phyloP scores from a whole-genome alignment of 2,797 vertebrate genomes.

The Garrulus glandarius region DNA sequence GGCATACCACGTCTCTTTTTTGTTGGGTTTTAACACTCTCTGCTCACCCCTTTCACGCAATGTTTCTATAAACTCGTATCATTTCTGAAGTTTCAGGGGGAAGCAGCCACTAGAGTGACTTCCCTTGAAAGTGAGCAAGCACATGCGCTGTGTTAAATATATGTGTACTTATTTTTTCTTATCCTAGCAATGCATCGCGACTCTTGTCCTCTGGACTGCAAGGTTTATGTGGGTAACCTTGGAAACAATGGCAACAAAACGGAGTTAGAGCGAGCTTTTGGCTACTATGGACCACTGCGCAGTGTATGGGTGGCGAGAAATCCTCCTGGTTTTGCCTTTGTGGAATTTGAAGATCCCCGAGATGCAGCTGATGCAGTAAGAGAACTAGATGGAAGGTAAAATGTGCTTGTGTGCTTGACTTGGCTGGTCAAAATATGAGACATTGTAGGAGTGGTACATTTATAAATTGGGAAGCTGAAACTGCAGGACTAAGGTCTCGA shows the following conservation, averaged over 20 bases:
- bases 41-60: fast-evolving
- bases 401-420: neutral
- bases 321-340: constrained; percentile 96
- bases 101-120: neutral
- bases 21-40: neutral
- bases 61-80: fast-evolving
- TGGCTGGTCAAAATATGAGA: neutral
- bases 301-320: constrained; percentile 98
- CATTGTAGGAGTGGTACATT: no score
- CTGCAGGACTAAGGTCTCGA: neutral
- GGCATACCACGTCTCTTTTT: fast-evolving
- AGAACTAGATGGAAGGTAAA: constrained; percentile 96
- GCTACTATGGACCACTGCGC: constrained; percentile 93
- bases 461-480: neutral
- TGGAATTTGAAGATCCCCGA: constrained; percentile 97
- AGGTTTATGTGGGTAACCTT: constrained; percentile 97
- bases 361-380: constrained; percentile 96
- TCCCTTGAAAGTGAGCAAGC: neutral
- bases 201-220: constrained; percentile 94
- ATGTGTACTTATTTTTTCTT: neutral
- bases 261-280: constrained; percentile 92
- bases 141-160: fast-evolving
- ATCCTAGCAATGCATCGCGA: constrained; percentile 83
- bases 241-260: constrained; percentile 98
- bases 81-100: neutral